Evolutionary conservation across 2,888 invertebrate genomes (phyloP).

Genomic region (Tryphoninae sp.): DNA sequence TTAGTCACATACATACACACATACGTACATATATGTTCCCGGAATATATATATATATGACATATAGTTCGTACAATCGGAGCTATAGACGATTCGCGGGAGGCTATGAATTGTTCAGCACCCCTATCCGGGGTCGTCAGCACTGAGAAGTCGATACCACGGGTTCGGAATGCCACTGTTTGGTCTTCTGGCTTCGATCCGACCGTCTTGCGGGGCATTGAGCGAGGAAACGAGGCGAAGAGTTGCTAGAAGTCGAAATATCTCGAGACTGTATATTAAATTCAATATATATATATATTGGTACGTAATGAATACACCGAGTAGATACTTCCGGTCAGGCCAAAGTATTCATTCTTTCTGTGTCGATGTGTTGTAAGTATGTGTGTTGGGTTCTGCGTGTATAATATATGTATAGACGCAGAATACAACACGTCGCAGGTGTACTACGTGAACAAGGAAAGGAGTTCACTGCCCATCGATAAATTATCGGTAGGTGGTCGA

Average conservation of each 20-base stretch:
- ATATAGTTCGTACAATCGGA: slow-evolving; percentile 17
- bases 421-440: background rate
- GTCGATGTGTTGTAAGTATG: slow-evolving; percentile 3
- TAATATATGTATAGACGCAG: background rate
- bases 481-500: slow-evolving; percentile 20
- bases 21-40: background rate
- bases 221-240: slow-evolving; percentile 14
- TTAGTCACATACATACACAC: background rate
- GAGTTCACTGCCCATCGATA: slow-evolving; percentile 56
- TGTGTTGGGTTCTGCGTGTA: background rate
- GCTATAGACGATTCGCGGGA: slow-evolving; percentile 50
- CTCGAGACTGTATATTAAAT: slow-evolving; percentile 25
- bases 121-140: slow-evolving; percentile 73
- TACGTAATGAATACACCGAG: background rate
- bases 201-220: slow-evolving; percentile 50
- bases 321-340: slow-evolving; percentile 20
- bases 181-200: slow-evolving; percentile 67
- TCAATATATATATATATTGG: background rate
- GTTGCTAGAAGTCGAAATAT: slow-evolving; percentile 48
- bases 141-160: slow-evolving; percentile 73
- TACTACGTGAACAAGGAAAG: slow-evolving; percentile 20
- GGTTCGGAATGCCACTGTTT: slow-evolving; percentile 70
- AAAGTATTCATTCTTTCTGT: background rate
- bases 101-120: slow-evolving; percentile 75
- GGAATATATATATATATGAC: background rate